Evolutionary conservation across 2,113 vertebrate genomes (phyloP).

Genomic region (Anseranas semipalmata): DNA sequence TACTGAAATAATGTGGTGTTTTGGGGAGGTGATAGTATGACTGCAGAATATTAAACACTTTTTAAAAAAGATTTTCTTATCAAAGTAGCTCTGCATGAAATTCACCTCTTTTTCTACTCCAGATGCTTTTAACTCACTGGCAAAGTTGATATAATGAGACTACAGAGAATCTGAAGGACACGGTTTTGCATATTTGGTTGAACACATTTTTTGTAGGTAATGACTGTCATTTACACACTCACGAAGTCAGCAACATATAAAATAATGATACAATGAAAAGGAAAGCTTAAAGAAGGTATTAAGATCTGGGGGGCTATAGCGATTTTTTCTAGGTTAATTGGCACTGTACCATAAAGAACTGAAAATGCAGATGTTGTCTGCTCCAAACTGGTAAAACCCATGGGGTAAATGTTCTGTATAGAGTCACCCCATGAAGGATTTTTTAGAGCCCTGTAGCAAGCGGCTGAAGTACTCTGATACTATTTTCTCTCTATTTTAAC

Average conservation of each 20-base stretch:
- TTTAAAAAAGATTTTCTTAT: neutral
- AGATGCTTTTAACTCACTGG: neutral
- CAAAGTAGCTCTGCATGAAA: neutral
- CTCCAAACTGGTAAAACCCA: neutral
- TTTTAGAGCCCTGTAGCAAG: neutral
- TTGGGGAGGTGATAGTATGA: neutral
- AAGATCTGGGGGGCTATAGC: neutral
- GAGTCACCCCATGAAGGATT: neutral
- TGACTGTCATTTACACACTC: neutral
- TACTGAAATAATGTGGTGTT: neutral
- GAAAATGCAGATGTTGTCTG: neutral
- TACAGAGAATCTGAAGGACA: neutral
- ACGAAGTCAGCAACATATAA: neutral
- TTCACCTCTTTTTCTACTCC: neutral
- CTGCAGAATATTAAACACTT: neutral
- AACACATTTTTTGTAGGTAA: neutral
- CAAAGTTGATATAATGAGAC: neutral
- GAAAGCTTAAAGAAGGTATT: neutral
- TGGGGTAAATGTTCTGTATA: fast-evolving
- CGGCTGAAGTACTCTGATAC: neutral
- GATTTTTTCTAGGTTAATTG: neutral
- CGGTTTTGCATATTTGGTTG: fast-evolving
- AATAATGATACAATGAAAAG: neutral
- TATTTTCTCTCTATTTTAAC: neutral
- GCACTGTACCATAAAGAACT: neutral